A percentile compares a stretch with the other conserved stretches of the same genome.
These are phyloP conservation scores for Loris lydekkerianus DNA, from an alignment of 2,797 vertebrate genomes.

Conservation along the genomic window DNA sequence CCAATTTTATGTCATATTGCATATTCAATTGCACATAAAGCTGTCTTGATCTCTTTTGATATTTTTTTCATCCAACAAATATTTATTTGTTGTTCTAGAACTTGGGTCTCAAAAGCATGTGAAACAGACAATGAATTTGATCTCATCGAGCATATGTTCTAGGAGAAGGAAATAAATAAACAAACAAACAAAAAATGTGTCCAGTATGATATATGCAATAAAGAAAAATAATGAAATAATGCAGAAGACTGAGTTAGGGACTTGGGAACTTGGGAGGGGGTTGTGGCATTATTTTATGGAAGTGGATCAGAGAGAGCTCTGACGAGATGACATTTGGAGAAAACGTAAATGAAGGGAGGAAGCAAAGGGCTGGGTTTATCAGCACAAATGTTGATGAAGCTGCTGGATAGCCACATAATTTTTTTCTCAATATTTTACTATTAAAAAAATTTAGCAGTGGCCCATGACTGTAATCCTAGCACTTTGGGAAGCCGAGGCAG, in stretches of 20 bases:
- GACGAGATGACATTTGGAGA: not conserved
- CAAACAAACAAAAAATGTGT: not conserved
- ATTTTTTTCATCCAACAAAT: not conserved
- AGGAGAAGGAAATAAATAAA: not conserved
- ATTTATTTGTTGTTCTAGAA: slow-evolving; percentile 33
- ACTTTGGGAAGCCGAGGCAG: too few species aligned
- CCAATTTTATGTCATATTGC: not conserved
- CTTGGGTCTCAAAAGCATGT: not conserved
- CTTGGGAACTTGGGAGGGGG: not conserved
- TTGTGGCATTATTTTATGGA: not conserved
- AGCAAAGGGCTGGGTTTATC: not conserved
- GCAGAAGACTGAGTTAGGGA: not conserved
- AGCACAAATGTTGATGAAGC: not conserved
- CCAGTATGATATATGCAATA: not conserved
- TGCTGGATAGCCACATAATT: not conserved
- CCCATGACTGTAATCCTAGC: too few species aligned
- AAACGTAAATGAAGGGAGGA: not conserved
- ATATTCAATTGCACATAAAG: not conserved
- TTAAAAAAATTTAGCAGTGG: not conserved
- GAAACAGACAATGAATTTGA: not conserved
- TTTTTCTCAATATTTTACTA: not conserved
- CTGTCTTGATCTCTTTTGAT: not conserved
- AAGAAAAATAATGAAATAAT: not conserved
- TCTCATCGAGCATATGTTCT: not conserved
- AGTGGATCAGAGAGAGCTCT: not conserved